Conservation (phyloP, 1,140 invertebrate genomes). For the Popillia japonica region DNA sequence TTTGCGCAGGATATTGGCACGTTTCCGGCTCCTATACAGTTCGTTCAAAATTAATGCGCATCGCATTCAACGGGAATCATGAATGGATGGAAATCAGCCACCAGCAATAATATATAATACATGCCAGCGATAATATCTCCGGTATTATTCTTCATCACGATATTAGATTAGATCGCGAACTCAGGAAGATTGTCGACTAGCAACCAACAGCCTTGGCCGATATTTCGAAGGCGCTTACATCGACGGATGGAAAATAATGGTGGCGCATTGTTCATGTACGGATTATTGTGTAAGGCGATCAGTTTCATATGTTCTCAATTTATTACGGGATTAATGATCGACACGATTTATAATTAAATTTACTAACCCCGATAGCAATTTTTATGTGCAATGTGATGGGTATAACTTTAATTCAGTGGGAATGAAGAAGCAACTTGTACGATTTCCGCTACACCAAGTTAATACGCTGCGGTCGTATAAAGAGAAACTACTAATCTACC, state of each 20-base stretch:
- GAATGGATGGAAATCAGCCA: background rate
- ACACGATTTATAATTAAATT: too few species aligned
- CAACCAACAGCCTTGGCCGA: background rate
- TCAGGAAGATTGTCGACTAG: background rate
- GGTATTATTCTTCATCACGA: background rate
- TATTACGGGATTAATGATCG: too few species aligned
- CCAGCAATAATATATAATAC: background rate
- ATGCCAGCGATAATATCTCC: background rate
- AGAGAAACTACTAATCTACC: too few species aligned
- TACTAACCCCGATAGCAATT: too few species aligned
- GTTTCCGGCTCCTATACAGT: background rate
- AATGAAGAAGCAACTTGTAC: too few species aligned
- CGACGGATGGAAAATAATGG: background rate
- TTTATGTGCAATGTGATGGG: too few species aligned
- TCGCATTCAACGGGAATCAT: background rate
- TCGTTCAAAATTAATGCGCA: background rate
- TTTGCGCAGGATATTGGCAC: background rate
- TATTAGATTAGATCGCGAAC: background rate
- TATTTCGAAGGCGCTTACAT: background rate
- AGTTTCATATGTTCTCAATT: background rate
- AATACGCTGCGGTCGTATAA: too few species aligned
- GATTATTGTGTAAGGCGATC: background rate
- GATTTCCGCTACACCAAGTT: too few species aligned
- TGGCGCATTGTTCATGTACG: background rate
- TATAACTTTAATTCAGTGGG: too few species aligned